These are phyloP conservation scores for Microcebus murinus DNA, from an alignment of 2,113 vertebrate genomes.

Conservation along the genomic window DNA sequence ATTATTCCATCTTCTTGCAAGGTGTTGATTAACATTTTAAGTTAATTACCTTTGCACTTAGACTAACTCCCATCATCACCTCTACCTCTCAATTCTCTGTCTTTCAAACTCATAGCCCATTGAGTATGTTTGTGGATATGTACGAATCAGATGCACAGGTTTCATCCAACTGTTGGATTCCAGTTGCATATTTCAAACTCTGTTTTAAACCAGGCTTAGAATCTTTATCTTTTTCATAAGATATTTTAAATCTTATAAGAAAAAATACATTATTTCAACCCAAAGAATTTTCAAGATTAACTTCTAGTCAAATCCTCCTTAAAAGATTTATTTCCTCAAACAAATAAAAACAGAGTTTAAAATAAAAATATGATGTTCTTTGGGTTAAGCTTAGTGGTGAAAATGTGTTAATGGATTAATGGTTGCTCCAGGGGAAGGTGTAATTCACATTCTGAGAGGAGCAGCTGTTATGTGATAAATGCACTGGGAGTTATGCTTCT, in stretches of 20 bases:
- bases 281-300: slow-evolving; percentile 73
- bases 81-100: background rate
- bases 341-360: slow-evolving; percentile 78
- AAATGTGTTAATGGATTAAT: slow-evolving; percentile 84
- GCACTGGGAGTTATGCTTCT: slow-evolving; percentile 51
- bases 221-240: background rate
- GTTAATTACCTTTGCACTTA: background rate
- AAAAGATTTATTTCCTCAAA: slow-evolving; percentile 85
- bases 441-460: slow-evolving; percentile 81
- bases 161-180: background rate
- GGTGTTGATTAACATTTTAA: background rate
- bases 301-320: slow-evolving; percentile 81
- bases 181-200: slow-evolving; percentile 31
- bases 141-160: background rate
- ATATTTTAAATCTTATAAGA: slow-evolving; percentile 48
- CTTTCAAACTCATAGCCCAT: background rate
- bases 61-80: background rate
- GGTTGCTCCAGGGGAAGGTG: slow-evolving; percentile 83
- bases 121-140: background rate
- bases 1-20: background rate
- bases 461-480: slow-evolving; percentile 81
- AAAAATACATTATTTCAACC: slow-evolving; percentile 44
- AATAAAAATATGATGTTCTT: slow-evolving; percentile 81
- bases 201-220: slow-evolving; percentile 56
- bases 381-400: slow-evolving; percentile 78